A percentile compares a stretch with the other conserved stretches of the same genome.
phyloP scores from a whole-genome alignment of 64 coral and sea anemone species.

The Montipora cactus region DNA sequence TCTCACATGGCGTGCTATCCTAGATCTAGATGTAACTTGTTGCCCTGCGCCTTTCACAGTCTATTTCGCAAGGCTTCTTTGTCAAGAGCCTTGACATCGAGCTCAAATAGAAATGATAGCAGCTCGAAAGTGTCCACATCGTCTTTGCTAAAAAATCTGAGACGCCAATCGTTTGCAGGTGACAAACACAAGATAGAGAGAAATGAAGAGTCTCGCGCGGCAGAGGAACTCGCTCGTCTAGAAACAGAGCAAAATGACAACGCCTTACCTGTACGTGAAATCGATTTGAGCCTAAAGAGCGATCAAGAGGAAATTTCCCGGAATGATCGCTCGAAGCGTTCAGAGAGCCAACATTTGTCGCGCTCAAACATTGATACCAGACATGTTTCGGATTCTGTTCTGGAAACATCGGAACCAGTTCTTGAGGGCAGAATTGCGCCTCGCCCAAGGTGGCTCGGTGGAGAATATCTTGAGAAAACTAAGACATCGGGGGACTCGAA shows the following conservation, averaged over 20 bases:
- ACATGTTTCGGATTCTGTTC: not conserved
- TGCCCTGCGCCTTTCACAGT: not conserved
- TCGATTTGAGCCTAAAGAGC: not conserved
- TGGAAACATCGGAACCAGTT: not conserved
- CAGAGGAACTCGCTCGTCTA: not conserved
- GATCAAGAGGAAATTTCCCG: not conserved
- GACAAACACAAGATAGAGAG: not conserved
- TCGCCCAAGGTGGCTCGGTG: not conserved
- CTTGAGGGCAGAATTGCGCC: not conserved
- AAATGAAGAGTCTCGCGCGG: not conserved
- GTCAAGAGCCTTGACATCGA: not conserved
- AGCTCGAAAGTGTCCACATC: not conserved
- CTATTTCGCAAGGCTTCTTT: not conserved
- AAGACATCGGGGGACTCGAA: not conserved
- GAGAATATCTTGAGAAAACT: not conserved
- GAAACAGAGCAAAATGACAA: not conserved
- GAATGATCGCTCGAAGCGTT: not conserved
- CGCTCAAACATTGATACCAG: not conserved
- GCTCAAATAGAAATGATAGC: not conserved
- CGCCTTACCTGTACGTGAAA: not conserved
- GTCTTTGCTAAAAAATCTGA: not conserved
- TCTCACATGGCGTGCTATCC: not conserved
- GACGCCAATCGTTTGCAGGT: not conserved
- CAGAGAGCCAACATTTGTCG: not conserved
- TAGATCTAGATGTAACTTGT: not conserved